These are phyloP conservation scores for Parazoanthus darwini DNA, from an alignment of 92 coral and sea anemone species.

Conservation along the genomic window DNA sequence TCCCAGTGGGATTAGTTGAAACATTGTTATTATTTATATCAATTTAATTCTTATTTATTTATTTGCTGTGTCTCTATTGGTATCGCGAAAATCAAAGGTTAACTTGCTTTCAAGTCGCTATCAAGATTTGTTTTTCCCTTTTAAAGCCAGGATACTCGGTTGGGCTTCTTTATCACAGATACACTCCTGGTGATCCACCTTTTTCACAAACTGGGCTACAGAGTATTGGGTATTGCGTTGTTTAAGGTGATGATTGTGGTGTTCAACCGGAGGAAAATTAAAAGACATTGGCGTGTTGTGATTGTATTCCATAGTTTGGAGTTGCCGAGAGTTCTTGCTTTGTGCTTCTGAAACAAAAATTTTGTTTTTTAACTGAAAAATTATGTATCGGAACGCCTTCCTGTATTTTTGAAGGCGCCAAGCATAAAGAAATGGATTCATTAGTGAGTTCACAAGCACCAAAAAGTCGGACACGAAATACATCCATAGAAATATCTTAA, in stretches of 20 bases:
- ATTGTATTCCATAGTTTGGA: neutral
- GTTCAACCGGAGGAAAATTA: neutral
- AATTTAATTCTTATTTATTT: too few relatives aligned
- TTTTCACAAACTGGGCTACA: neutral
- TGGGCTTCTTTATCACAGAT: neutral
- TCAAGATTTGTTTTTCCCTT: neutral
- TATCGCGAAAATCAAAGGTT: neutral
- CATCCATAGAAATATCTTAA: neutral
- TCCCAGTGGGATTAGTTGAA: too few relatives aligned
- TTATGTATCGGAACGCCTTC: neutral
- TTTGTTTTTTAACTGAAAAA: neutral
- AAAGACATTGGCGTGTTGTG: conserved; percentile 1
- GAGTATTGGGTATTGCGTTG: neutral
- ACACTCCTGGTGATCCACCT: neutral
- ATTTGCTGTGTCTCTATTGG: too few relatives aligned
- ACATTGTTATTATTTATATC: too few relatives aligned
- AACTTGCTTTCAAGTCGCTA: neutral
- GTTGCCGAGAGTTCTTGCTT: neutral
- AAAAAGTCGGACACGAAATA: neutral
- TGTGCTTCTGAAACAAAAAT: neutral
- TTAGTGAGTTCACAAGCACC: neutral
- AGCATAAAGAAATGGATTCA: neutral
- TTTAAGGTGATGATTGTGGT: neutral
- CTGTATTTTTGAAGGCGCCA: neutral
- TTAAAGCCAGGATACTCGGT: neutral